Base-by-base conservation (phyloP, 1,140 invertebrate species). In the Heliothis subflexa region DNA sequence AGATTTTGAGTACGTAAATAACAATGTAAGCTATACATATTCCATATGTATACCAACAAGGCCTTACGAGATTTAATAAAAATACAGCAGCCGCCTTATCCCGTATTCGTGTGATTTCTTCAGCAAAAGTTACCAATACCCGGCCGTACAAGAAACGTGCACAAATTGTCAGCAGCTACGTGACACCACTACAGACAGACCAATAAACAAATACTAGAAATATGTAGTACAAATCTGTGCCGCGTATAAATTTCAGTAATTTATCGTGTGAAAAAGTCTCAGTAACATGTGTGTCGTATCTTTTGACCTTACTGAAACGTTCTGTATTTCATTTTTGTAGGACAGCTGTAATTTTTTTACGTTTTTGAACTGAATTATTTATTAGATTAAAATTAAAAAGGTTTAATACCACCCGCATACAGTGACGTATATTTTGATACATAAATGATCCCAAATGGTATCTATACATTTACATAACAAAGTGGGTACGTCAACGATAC, bases 141-240 rank as follows among this genome's bases (percentile, higher is more conserved):
- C 28, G 25, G 47, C 66, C 25, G 12, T 25, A 33, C 21, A 70
- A 50, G 18, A 25, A 52, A 70, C 49, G 5, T 16, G 5, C 50
- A 14, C 14, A 70, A 70, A 70, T 70, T 52, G 66, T 70, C 66
- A 70, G 33, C 66, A 70, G 66, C 49, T 25, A 70, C 66, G 66
- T 70, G 66, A 70, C 47, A 25, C 3, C 12, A 52, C 21, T 14
- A 52, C 47, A n/a, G n/a, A 70, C 33, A 49, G 18, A 62, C 14
- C 16, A 61, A 66, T 16, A 40, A 47, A 47, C 62, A 47, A 47
- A 66, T 21, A 49, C 62, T 47, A 66, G 62, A 18, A 21, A 47
- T 66, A 47, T 16, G 16, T 66, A 47, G 62, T 25, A 55, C 9
- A 47, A 13, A 21, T n/a, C 62, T 10, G 62, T 66, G 12, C 40